Evolutionary conservation across 2,113 vertebrate species (phyloP), one percentile per base, ranked within the genome.

Genomic region (Laticauda colubrina): DNA sequence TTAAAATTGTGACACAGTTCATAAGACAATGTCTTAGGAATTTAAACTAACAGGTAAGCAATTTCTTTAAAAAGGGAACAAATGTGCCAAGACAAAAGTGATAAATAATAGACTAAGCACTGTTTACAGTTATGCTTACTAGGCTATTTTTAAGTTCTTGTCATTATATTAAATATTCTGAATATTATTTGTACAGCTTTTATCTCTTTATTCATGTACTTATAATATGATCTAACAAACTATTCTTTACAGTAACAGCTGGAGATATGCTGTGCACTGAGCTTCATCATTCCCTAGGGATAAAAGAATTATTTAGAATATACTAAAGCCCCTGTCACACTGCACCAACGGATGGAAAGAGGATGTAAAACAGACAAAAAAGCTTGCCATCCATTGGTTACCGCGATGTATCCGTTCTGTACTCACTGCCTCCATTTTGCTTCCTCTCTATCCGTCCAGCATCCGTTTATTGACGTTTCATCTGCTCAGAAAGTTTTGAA

Each of bases 131-230:
- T 94, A 92, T 94, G 24, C 87, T 87, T 93, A n/a, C 57, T 93
- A 56, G 21, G 51, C 56, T 81, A 2, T 91, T 94, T 94, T 93
- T 89, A 94, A 93, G 90, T 51, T 87, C 81, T 75, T 88, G 59
- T 96, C 91, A 94, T 96, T 94, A 93, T 96, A 69, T 95, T 92
- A 96, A 96, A 96, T 94, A 95, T 96, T 91, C 90, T 91, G 91
- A 96, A 92, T 87, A 96, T 94, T 95, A 96, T 97, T 97, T 96
- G 93, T 90, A 92, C 39, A 85, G 51, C 9, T 69, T 94, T 95
- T 85, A 26, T 94, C 56, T 93, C 75, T 96, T 88, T 94, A 69
- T 90, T 94, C 93, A 94, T 1, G 5, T 85, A 89, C 90, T 69
- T 87, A 92, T 90, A 94, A 92, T 94, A 94, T 56, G 92, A 94